Percentiles rank a stretch among this genome's conserved stretches.
Conservation (phyloP, 2,113 vertebrate genomes). For the Sturnus vulgaris region DNA sequence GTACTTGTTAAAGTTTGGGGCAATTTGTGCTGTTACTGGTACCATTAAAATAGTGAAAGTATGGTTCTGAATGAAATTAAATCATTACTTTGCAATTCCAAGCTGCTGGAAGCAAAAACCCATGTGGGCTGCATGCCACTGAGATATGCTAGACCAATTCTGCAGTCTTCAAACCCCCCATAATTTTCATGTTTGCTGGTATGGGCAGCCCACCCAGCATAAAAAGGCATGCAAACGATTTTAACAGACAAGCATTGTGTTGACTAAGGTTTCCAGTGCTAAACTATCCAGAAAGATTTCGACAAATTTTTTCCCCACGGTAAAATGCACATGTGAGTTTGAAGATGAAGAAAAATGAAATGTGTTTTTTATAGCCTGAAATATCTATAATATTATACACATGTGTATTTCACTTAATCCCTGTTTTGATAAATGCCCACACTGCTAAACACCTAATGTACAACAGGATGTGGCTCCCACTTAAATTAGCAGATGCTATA, state of each 20-base stretch:
- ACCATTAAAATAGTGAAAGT: neutral
- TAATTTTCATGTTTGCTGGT: neutral
- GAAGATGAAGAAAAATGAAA: conserved; percentile 43
- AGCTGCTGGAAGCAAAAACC: neutral
- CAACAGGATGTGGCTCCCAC: conserved; percentile 45
- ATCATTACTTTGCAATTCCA: neutral
- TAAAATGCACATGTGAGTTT: conserved; percentile 22
- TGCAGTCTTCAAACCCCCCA: neutral
- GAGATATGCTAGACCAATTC: neutral
- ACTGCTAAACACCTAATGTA: conserved; percentile 46
- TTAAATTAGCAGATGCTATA: conserved; percentile 53
- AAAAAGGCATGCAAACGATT: neutral
- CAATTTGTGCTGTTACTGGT: neutral
- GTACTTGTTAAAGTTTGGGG: neutral
- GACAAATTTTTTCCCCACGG: conserved; percentile 30
- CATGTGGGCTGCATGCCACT: neutral
- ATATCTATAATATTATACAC: conserved; percentile 21
- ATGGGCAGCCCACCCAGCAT: conserved; percentile 23
- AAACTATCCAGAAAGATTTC: conserved; percentile 52
- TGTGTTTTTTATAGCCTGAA: conserved; percentile 44
- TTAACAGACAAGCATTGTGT: conserved; percentile 29
- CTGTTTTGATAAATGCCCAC: conserved; percentile 47
- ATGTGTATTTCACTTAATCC: conserved; percentile 11
- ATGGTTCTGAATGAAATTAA: neutral
- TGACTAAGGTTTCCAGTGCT: conserved; percentile 21